Percentiles rank a stretch among this genome's conserved stretches.
These are phyloP conservation scores for Malurus melanocephalus DNA, from an alignment of 2,113 vertebrate genomes.

Conservation along the genomic window DNA sequence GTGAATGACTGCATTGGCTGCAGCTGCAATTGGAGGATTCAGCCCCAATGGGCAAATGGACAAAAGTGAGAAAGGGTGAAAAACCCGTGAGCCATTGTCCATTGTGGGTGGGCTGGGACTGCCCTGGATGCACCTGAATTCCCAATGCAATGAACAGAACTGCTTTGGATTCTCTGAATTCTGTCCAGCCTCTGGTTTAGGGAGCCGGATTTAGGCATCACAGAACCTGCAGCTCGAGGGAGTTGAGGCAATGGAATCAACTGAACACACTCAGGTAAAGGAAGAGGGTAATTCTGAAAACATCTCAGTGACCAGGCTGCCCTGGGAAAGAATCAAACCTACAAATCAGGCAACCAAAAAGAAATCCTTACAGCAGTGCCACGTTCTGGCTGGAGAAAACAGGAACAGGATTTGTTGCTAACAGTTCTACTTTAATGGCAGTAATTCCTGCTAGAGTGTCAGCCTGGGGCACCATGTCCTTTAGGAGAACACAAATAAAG, in stretches of 20 bases:
- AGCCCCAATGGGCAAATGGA: no score
- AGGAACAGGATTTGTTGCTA: neutral
- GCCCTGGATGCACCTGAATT: no score
- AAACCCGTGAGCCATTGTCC: no score
- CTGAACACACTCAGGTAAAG: neutral
- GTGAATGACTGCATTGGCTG: no score
- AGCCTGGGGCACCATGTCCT: neutral
- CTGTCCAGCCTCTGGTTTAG: no score
- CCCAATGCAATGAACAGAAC: no score
- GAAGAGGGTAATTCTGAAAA: neutral
- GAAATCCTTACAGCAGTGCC: neutral
- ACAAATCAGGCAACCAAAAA: neutral
- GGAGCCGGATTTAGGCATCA: no score
- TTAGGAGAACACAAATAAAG: neutral
- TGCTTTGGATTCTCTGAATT: no score
- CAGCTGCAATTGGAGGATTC: no score
- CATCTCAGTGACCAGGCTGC: neutral
- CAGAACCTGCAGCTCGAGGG: neutral
- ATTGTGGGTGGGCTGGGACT: no score
- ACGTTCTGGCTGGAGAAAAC: neutral
- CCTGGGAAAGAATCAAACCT: neutral
- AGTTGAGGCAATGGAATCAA: neutral
- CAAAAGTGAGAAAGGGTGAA: no score
- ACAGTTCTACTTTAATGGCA: neutral
- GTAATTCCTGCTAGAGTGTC: neutral